These are phyloP conservation scores for Epizoanthus ramosus DNA, from an alignment of 92 coral and sea anemone species.

Conservation along the genomic window DNA sequence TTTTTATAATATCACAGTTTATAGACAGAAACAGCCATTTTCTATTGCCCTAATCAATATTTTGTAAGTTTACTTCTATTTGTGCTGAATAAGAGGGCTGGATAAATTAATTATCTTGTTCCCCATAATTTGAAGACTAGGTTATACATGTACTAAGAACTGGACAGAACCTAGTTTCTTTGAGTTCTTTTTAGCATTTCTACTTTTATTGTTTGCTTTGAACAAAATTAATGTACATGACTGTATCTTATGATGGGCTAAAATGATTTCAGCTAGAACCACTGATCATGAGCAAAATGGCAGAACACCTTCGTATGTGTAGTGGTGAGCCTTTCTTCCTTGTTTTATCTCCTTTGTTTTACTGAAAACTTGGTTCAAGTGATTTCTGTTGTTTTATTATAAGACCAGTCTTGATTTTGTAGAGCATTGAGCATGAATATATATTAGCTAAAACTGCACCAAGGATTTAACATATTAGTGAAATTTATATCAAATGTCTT, in stretches of 20 bases:
- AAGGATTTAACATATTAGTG: too few species aligned
- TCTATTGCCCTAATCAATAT: too few species aligned
- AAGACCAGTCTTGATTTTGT: neutral
- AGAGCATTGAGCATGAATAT: too few species aligned
- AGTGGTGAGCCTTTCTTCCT: conserved; percentile 53
- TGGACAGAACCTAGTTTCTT: too few species aligned
- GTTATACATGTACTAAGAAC: too few species aligned
- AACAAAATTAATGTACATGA: neutral
- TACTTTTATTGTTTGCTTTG: neutral
- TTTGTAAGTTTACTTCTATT: too few species aligned
- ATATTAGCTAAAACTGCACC: too few species aligned
- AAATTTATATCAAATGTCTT: too few species aligned
- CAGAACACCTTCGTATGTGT: conserved; percentile 50
- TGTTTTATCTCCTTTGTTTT: conserved; percentile 40
- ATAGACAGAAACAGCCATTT: neutral
- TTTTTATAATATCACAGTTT: neutral
- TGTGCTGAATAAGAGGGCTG: too few species aligned
- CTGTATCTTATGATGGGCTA: conserved; percentile 39
- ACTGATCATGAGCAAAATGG: conserved; percentile 56
- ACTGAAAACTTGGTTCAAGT: conserved; percentile 39
- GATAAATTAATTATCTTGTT: too few species aligned
- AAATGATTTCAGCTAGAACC: conserved; percentile 60
- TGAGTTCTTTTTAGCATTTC: too few species aligned
- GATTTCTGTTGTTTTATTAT: neutral
- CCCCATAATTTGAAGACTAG: too few species aligned